These are phyloP conservation scores for Gryllus longicercus DNA, from an alignment of 2,888 invertebrate genomes.

Conservation along the genomic window DNA sequence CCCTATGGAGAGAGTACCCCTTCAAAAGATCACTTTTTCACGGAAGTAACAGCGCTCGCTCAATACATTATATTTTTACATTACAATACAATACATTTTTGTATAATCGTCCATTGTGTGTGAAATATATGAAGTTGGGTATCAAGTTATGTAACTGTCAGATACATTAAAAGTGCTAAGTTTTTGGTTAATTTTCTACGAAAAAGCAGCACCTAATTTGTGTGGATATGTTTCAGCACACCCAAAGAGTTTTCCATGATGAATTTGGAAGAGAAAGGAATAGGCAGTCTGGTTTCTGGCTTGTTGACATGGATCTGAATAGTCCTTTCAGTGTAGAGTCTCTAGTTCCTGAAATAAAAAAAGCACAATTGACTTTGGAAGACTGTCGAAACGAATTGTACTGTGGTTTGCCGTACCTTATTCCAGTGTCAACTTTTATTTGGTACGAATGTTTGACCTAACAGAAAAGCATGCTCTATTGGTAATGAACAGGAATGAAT, in stretches of 20 bases:
- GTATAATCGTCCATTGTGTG: too few species aligned
- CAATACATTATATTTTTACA: too few species aligned
- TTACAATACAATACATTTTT: too few species aligned
- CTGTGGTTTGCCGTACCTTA: constrained; percentile 76
- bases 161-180: too few species aligned
- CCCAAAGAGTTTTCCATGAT: constrained; percentile 59
- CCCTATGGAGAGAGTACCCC: too few species aligned
- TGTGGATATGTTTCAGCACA: constrained; percentile 51
- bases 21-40: too few species aligned
- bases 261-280: constrained; percentile 49
- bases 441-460: constrained; percentile 46
- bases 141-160: too few species aligned
- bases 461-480: not conserved
- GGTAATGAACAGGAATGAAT: not conserved
- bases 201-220: too few species aligned
- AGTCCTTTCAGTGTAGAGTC: constrained; percentile 59
- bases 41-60: too few species aligned
- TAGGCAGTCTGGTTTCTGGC: constrained; percentile 63
- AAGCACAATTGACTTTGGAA: constrained; percentile 46
- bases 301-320: constrained; percentile 71
- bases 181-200: too few species aligned
- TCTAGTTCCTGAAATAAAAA: constrained; percentile 54
- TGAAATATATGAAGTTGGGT: too few species aligned
- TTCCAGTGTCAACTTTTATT: constrained; percentile 68
- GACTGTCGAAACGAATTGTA: constrained; percentile 64